These are phyloP conservation scores for Burhinus oedicnemus DNA, from an alignment of 2,113 vertebrate genomes.

Conservation along the genomic window DNA sequence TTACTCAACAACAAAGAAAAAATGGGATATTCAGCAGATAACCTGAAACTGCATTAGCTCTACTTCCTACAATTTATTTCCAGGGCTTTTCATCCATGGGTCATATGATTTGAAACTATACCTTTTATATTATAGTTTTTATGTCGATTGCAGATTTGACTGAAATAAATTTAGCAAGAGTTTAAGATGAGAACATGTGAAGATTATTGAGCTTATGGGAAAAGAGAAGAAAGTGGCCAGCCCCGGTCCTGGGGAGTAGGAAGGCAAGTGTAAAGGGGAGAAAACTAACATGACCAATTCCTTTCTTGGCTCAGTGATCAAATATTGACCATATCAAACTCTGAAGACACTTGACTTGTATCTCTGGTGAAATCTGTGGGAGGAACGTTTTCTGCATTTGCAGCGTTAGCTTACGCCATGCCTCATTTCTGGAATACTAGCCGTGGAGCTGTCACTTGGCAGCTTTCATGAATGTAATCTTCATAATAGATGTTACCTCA, in stretches of 20 bases:
- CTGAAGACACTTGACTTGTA: neutral
- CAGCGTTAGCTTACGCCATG: neutral
- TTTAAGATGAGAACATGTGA: neutral
- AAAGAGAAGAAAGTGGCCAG: neutral
- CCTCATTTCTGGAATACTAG: neutral
- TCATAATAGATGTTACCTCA: neutral
- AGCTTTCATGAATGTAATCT: neutral
- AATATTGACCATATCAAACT: neutral
- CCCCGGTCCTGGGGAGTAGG: neutral
- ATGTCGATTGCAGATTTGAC: neutral
- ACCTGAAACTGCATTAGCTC: neutral
- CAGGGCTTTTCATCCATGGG: neutral
- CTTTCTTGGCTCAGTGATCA: neutral
- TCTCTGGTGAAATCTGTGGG: neutral
- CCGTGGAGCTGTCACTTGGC: neutral
- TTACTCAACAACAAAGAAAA: neutral
- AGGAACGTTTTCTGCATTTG: neutral
- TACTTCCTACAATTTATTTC: neutral
- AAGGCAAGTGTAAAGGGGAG: neutral
- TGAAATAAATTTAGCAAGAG: neutral
- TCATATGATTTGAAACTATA: neutral
- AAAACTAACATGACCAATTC: accelerated
- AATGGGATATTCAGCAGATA: neutral
- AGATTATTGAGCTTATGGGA: neutral
- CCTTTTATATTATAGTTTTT: neutral